Percentiles rank a stretch among this genome's conserved stretches.
These are phyloP conservation scores for Physocephala rufipes DNA, from an alignment of 2,888 invertebrate species.

Conservation along the genomic window DNA sequence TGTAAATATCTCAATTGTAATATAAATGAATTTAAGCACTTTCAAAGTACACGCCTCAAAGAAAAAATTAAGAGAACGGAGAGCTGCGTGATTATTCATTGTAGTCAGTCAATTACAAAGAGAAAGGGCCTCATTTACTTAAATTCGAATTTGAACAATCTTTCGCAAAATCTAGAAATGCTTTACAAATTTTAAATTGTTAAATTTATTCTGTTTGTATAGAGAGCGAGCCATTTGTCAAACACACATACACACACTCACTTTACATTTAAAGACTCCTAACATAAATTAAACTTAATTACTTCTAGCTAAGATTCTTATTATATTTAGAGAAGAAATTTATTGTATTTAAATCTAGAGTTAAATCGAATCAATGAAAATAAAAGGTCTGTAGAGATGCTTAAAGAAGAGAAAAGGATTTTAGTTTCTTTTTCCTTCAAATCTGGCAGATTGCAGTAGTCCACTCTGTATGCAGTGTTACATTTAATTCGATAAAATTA, in stretches of 20 bases:
- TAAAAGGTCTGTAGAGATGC: constrained; percentile 35
- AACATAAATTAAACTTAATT: constrained; percentile 39
- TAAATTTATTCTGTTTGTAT: constrained; percentile 20
- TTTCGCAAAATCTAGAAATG: constrained; percentile 14
- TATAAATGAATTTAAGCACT: too few species aligned
- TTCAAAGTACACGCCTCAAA: too few species aligned
- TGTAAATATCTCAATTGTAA: neutral
- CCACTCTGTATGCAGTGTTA: too few species aligned
- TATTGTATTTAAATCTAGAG: constrained; percentile 40
- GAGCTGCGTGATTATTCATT: too few species aligned
- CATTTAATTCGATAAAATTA: too few species aligned
- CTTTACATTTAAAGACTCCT: constrained; percentile 28
- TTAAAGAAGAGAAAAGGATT: constrained; percentile 33
- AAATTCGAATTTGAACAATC: constrained; percentile 11
- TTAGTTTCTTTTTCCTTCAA: constrained; percentile 26
- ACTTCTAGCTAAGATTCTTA: constrained; percentile 39
- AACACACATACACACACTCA: constrained; percentile 3
- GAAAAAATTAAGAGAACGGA: too few species aligned
- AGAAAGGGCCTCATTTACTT: neutral
- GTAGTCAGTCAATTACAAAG: too few species aligned
- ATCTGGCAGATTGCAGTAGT: too few species aligned
- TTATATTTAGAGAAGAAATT: constrained; percentile 39
- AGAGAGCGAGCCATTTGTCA: constrained; percentile 25
- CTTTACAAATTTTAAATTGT: constrained; percentile 16
- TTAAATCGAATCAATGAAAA: constrained; percentile 41